These are phyloP conservation scores for Neodiprion pinetum DNA, from an alignment of 1,140 invertebrate species.

Conservation along the genomic window DNA sequence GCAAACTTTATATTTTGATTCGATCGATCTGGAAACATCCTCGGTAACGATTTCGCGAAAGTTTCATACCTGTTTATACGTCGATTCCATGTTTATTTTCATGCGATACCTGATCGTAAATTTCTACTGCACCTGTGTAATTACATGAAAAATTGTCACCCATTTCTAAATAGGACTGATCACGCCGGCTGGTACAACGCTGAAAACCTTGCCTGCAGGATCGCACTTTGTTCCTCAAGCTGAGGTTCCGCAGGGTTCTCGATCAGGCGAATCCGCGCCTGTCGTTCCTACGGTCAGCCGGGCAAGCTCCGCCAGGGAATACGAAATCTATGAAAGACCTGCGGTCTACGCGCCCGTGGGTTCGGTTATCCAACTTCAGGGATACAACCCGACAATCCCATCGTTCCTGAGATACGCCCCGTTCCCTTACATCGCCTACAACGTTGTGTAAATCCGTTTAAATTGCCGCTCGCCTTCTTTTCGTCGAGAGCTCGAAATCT, in stretches of 20 bases:
- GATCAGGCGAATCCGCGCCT: background rate
- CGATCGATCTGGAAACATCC: too few relatives aligned
- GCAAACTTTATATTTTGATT: too few relatives aligned
- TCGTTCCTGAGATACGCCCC: background rate
- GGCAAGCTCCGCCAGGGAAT: background rate
- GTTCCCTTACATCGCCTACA: conserved; percentile 5
- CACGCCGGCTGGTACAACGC: conserved; percentile 23
- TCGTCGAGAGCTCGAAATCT: background rate
- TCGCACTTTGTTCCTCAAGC: background rate
- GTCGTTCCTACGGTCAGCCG: background rate
- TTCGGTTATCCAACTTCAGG: background rate
- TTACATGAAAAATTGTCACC: background rate
- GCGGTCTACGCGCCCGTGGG: background rate
- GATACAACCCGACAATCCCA: background rate
- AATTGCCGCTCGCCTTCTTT: background rate
- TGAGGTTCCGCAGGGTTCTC: background rate
- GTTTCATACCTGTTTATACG: too few relatives aligned
- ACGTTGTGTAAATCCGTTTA: background rate
- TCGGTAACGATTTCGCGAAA: too few relatives aligned
- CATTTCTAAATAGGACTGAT: conserved; percentile 5
- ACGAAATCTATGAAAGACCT: background rate
- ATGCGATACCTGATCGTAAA: too few relatives aligned
- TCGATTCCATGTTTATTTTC: too few relatives aligned
- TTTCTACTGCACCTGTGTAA: background rate
- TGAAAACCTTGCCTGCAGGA: conserved; percentile 7